Percentiles rank a stretch among this genome's conserved stretches.
phyloP scores from a whole-genome alignment of 1,140 invertebrate genomes.

The Mycetomoellerius zeteki region DNA sequence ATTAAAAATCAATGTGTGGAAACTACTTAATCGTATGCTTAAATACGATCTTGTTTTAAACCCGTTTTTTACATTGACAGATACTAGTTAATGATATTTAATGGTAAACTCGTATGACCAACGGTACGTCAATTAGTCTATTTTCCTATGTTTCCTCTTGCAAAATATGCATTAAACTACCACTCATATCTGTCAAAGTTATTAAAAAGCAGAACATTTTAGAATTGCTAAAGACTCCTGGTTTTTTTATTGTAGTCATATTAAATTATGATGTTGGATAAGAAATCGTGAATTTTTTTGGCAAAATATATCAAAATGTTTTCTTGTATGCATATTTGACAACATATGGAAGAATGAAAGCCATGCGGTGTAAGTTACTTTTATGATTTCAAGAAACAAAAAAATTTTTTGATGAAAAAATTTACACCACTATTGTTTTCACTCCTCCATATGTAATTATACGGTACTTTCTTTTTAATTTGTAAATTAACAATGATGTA shows the following conservation, averaged over 20 bases:
- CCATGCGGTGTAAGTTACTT: too few species aligned
- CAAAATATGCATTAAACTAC: not conserved
- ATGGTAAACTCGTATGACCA: conserved; percentile 51
- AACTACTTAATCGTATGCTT: conserved; percentile 28
- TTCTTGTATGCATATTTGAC: not conserved
- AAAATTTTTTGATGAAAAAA: too few species aligned
- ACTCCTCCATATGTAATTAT: not conserved
- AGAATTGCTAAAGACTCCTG: conserved; percentile 36
- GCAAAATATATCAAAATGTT: not conserved
- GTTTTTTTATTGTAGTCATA: not conserved
- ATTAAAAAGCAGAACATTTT: conserved; percentile 56
- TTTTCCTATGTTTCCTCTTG: conserved; percentile 20
- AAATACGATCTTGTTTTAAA: conserved; percentile 46
- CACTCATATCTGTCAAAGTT: conserved; percentile 67
- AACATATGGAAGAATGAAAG: too few species aligned
- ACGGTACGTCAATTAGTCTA: conserved; percentile 33
- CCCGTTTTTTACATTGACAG: conserved; percentile 48
- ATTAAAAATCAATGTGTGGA: not conserved
- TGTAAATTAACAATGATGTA: conserved; percentile 15
- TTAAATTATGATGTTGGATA: not conserved
- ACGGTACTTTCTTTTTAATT: not conserved
- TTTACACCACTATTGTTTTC: not conserved
- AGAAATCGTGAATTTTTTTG: conserved; percentile 3
- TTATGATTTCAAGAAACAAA: too few species aligned
- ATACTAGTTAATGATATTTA: conserved; percentile 66